These are phyloP conservation scores for Ptiloglossa arizonensis DNA, from an alignment of 1,140 invertebrate genomes.

Conservation along the genomic window DNA sequence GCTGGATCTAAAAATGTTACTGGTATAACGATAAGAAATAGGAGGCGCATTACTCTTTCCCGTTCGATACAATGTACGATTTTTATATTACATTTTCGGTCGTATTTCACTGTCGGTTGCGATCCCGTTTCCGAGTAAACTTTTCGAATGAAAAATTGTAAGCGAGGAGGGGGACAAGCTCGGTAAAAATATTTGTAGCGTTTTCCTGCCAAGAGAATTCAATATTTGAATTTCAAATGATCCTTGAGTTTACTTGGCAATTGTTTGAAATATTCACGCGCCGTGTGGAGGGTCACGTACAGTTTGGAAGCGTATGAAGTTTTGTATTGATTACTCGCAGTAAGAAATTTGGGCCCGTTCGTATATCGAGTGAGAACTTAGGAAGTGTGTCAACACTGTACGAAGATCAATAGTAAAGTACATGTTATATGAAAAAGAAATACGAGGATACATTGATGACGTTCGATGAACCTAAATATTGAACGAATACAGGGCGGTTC, in stretches of 20 bases:
- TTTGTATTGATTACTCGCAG: neutral
- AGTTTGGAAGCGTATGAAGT: neutral
- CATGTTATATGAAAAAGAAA: neutral
- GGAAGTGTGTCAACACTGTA: slow-evolving; percentile 15
- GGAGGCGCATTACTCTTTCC: neutral
- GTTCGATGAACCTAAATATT: no score
- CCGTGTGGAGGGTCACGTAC: neutral
- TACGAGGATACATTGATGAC: no score
- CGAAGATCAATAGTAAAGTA: slow-evolving; percentile 7
- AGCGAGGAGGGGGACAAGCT: neutral
- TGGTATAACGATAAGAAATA: neutral
- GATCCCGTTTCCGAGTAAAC: neutral
- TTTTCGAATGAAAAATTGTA: neutral
- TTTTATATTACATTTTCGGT: neutral
- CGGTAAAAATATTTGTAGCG: slow-evolving; percentile 10
- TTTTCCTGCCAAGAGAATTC: neutral
- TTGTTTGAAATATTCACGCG: slow-evolving; percentile 25
- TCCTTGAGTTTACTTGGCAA: slow-evolving; percentile 11
- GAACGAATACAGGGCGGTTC: no score
- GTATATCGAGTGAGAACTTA: neutral
- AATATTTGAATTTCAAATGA: slow-evolving; percentile 13
- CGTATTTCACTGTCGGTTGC: slow-evolving; percentile 15
- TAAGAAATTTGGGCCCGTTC: slow-evolving; percentile 2
- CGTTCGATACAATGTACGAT: neutral
- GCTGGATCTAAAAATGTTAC: no score